Evolutionary conservation across 1,140 invertebrate species (phyloP).

Genomic region (Chymomyza costata): DNA sequence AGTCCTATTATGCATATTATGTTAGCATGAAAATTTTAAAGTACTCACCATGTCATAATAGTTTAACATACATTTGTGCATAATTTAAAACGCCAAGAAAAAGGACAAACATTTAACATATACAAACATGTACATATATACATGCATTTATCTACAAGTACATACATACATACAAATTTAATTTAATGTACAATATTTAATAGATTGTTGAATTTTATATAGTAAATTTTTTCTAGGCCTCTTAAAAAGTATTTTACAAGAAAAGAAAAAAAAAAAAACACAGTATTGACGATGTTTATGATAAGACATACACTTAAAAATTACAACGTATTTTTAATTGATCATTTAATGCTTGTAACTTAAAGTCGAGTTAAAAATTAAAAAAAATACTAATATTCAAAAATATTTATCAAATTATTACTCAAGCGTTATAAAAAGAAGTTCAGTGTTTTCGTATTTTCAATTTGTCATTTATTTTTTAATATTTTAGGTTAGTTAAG

Average conservation of each 20-base stretch:
- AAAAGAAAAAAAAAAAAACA: constrained; percentile 27
- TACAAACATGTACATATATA: too few relatives aligned
- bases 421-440: constrained; percentile 22
- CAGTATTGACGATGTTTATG: background rate
- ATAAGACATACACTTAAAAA: background rate
- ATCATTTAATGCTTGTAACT: too few relatives aligned
- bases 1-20: too few relatives aligned
- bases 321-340: too few relatives aligned
- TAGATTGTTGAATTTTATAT: constrained; percentile 24
- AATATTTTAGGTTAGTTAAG: constrained; percentile 26
- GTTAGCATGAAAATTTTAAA: too few relatives aligned
- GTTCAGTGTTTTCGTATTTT: constrained; percentile 14
- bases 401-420: constrained; percentile 29
- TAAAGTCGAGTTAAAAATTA: too few relatives aligned
- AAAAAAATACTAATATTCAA: constrained; percentile 28
- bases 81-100: too few relatives aligned
- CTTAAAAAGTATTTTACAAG: constrained; percentile 14
- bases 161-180: background rate
- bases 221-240: constrained; percentile 23
- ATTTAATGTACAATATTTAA: constrained; percentile 14
- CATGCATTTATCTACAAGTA: too few relatives aligned
- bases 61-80: too few relatives aligned
- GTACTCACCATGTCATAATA: too few relatives aligned
- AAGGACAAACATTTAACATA: too few relatives aligned
- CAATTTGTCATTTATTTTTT: constrained; percentile 1